Evolutionary conservation across 2,888 invertebrate species (phyloP).

Genomic region (Pocota personata): DNA sequence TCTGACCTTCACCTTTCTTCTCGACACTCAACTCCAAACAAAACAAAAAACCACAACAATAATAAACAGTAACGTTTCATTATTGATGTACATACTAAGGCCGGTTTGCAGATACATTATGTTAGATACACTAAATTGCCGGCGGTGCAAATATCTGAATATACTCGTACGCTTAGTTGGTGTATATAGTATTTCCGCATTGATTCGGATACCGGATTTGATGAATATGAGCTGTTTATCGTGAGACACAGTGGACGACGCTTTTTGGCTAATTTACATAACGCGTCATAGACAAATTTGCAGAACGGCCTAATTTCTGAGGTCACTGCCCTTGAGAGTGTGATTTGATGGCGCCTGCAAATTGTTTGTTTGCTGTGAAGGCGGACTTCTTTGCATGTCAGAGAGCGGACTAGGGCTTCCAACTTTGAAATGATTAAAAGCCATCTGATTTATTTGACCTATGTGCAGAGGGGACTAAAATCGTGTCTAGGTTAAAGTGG

Average conservation of each 20-base stretch:
- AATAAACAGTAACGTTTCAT: neutral
- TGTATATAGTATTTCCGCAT: slow-evolving; percentile 25
- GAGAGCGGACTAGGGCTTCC: neutral
- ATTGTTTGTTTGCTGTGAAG: neutral
- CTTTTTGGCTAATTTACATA: neutral
- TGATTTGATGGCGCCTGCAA: neutral
- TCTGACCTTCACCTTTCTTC: slow-evolving; percentile 37
- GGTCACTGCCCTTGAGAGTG: slow-evolving; percentile 12
- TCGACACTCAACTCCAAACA: neutral
- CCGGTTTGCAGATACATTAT: neutral
- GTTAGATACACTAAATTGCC: neutral
- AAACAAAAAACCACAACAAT: neutral
- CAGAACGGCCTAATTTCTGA: slow-evolving; percentile 4
- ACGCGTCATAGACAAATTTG: slow-evolving; percentile 23
- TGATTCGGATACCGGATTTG: neutral
- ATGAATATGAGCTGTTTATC: neutral
- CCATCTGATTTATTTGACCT: neutral
- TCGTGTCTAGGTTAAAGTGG: neutral
- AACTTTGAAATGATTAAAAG: slow-evolving; percentile 6
- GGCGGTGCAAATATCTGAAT: neutral
- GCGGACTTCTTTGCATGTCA: neutral
- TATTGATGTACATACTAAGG: neutral
- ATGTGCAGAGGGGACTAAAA: neutral
- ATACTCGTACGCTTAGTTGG: neutral
- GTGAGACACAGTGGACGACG: neutral